Evolutionary conservation across 2,888 invertebrate species (phyloP), one percentile per base, ranked within the genome.

Genomic region (Bombylius discolor): DNA sequence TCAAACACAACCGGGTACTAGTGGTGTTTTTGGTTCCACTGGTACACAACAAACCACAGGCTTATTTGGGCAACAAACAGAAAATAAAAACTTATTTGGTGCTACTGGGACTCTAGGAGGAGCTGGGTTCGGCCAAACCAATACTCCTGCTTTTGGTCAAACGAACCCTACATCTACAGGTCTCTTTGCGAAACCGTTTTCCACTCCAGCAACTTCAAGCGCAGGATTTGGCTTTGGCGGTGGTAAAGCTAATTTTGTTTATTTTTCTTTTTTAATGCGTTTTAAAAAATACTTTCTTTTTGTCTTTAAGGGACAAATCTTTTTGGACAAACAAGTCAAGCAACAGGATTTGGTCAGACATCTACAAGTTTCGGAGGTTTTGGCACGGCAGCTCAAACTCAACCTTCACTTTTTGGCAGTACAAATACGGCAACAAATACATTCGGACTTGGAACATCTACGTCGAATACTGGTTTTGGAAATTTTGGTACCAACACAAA

Each of bases 101-200:
- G 56, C 55, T 50, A 53, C 58, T 9, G 58, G 53, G 44, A 55
- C 59, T 13, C 23, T 60, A 13, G 59, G 58, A 31, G 39, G 65
- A 3, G 59, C 62, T 61, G 75, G 74, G 46, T 80, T 82, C 68
- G 81, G 80, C 45, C 67, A 76, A 53, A 68, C 72, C 52, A 63
- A 69, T 6, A 68, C 69, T 11, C 74, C 75, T 32, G 65, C 69
- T 1, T 80, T 81, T 66, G 76, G 79, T 56, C 78, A 80, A 56
- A 74, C 82, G 1, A 78, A 78, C 2, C 78, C 79, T 6, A 77
- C 78, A 42, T 77, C 80, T 0, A 77, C 79, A 3, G 77, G 79
- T 51, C 76, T 87, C 45, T 85, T 90, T 72, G 84, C 83, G 1
- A 84, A 84, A 74, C 79, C 79, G 53, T 78, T 76, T 61, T 75